Evolutionary conservation across 2,888 invertebrate genomes (phyloP).

Genomic region (Meloe dianella): DNA sequence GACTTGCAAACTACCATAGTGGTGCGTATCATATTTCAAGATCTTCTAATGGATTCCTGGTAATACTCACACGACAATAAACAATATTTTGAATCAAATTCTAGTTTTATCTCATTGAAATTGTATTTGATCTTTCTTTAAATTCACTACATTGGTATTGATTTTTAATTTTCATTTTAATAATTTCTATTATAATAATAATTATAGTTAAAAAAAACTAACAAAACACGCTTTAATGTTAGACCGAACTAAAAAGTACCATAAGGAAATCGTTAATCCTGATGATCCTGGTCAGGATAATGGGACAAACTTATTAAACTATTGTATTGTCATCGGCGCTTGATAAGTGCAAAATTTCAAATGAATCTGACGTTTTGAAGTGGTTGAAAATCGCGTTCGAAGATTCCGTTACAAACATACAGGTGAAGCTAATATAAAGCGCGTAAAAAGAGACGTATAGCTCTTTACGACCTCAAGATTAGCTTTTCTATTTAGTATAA

Average conservation of each 20-base stretch:
- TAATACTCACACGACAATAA: conserved; percentile 16
- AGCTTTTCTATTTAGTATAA: conserved; percentile 5
- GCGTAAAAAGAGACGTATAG: neutral
- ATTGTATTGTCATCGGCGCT: too few species aligned
- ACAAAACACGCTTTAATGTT: too few species aligned
- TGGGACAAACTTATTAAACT: too few species aligned
- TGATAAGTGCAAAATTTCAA: too few species aligned
- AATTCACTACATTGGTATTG: neutral
- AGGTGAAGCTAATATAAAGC: too few species aligned
- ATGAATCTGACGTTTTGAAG: too few species aligned
- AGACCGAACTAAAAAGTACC: too few species aligned
- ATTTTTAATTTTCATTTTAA: neutral
- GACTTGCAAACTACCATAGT: conserved; percentile 23
- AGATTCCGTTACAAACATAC: too few species aligned
- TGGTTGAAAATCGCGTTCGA: too few species aligned
- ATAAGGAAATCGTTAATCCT: too few species aligned
- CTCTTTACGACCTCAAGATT: neutral
- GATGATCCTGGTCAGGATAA: too few species aligned
- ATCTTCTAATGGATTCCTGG: conserved; percentile 25
- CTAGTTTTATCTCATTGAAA: neutral
- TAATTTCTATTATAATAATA: neutral
- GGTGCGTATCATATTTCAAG: conserved; percentile 23
- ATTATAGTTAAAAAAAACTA: too few species aligned
- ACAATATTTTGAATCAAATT: conserved; percentile 20
- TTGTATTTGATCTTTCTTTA: neutral